Evolutionary conservation across 2,113 vertebrate species (phyloP).

Genomic region (Heterotilapia buettikoferi): DNA sequence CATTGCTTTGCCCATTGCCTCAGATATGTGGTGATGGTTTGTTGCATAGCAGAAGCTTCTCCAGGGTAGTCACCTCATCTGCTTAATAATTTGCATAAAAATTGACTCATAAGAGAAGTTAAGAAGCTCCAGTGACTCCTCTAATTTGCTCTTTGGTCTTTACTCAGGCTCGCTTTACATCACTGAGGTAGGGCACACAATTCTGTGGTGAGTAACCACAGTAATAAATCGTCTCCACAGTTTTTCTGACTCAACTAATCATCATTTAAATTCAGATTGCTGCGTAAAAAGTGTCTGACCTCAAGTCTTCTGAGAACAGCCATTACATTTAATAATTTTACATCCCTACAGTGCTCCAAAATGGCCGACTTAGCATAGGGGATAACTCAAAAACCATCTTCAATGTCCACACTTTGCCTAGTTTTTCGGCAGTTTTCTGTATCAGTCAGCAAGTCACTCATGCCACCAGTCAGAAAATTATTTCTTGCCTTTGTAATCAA

Average conservation of each 20-base stretch:
- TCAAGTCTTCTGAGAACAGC: background rate
- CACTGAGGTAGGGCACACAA: background rate
- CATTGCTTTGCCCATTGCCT: background rate
- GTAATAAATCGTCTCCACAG: background rate
- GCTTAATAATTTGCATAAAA: background rate
- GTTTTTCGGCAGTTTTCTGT: background rate
- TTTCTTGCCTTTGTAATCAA: background rate
- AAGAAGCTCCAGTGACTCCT: background rate
- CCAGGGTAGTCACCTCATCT: background rate
- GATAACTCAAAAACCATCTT: background rate
- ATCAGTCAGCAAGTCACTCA: background rate
- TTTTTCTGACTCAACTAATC: background rate
- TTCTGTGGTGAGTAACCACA: background rate
- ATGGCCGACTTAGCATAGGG: background rate
- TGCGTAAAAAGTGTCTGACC: background rate
- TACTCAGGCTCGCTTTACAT: background rate
- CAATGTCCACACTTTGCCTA: background rate
- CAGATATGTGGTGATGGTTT: background rate
- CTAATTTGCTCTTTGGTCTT: background rate
- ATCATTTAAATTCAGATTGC: background rate
- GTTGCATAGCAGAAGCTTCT: background rate
- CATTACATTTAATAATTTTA: background rate
- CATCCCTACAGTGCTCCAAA: background rate
- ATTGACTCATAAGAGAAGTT: background rate
- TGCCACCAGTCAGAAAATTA: background rate